Evolutionary conservation across 2,113 vertebrate genomes (phyloP), one percentile per base, ranked within the genome.

Genomic region (Manacus vitellinus): DNA sequence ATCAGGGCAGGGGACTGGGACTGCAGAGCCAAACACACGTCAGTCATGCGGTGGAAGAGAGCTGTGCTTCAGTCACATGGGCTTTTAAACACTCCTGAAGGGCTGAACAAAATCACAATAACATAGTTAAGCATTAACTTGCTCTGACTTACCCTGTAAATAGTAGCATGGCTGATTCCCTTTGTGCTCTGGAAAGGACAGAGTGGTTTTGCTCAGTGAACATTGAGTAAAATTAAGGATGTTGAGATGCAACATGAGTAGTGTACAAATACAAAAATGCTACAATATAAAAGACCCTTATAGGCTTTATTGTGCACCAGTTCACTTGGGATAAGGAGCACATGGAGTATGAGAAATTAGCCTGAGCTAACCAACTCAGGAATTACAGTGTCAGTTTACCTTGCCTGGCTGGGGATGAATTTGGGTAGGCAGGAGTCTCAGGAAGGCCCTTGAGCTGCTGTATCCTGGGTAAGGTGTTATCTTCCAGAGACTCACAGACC

Each of bases 41-140:
- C 52, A 85, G 47, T 74, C 61, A 27, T 10, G 37, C 0, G 2
- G n/a, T 65, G 37, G 46, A 47, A 68, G 24, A 65, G 58, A 46
- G 20, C 58, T 79, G 49, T 2, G 1, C n/a, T 39, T 80, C 46
- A 24, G 79, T 74, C 68, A 49, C 31, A 1, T 19, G 20, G 9
- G 54, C 75, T 84, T 75, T 65, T 58, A 70, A 85, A 52, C 10
- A 43, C 25, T 61, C 59, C 54, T 51, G 31, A 80, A 81, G 37
- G 67, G 47, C 3, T 56, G 62, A 78, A 85, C 22, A 83, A 63
- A 93, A 78, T 47, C 25, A 72, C 44, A 90, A 2, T 89, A 65
- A 70, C 20, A 41, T 15, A 37, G 85, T 86, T 94, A 92, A 86
- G 24, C 58, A 56, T 95, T 95, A 96, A 93, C 75, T 88, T 76